These are phyloP conservation scores for Chloropsis hardwickii DNA, from an alignment of 2,113 vertebrate species.

Conservation along the genomic window DNA sequence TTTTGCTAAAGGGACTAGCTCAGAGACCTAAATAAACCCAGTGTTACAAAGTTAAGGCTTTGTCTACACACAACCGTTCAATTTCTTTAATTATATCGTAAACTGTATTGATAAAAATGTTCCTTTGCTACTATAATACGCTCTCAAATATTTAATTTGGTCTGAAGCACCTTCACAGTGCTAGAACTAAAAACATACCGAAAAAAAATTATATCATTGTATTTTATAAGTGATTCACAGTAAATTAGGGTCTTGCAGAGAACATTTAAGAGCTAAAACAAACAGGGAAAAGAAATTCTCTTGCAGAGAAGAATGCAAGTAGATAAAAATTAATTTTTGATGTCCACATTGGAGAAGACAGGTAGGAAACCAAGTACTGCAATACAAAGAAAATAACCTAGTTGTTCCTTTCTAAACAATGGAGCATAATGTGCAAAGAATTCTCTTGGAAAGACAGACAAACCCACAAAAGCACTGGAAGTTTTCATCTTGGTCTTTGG, in stretches of 20 bases:
- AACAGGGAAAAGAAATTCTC: not conserved
- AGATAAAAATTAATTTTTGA: not conserved
- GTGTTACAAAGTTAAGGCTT: not conserved
- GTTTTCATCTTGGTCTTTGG: not conserved
- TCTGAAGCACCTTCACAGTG: not conserved
- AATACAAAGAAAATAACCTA: not conserved
- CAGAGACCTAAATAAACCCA: not conserved
- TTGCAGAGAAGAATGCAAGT: not conserved
- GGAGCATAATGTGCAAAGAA: not conserved
- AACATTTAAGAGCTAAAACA: not conserved
- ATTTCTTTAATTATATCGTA: not conserved
- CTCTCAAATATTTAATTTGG: not conserved
- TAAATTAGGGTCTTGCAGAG: not conserved
- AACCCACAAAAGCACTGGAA: not conserved
- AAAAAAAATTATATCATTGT: not conserved
- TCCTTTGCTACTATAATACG: not conserved
- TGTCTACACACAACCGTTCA: not conserved
- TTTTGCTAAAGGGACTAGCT: not conserved
- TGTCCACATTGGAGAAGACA: not conserved
- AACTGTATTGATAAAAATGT: not conserved
- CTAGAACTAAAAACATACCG: not conserved
- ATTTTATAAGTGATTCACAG: not conserved
- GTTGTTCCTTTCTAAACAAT: not conserved
- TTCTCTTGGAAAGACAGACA: not conserved
- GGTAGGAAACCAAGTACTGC: not conserved